Conservation (phyloP, 2,113 vertebrate species). For the Hypanus sabinus region DNA sequence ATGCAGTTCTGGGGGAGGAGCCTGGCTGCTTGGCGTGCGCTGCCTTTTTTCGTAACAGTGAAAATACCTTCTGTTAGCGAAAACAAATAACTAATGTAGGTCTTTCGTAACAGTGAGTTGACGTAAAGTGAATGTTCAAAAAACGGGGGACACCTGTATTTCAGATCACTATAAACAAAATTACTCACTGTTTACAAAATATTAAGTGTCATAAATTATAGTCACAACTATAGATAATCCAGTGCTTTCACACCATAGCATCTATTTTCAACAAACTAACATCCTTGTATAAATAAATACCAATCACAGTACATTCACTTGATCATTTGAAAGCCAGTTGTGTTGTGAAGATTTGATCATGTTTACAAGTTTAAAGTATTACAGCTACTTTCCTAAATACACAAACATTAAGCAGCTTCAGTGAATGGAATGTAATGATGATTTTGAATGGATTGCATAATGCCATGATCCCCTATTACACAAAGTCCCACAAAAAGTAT, state of each 20-base stretch:
- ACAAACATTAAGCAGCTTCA: not conserved
- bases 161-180: not conserved
- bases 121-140: too few species aligned
- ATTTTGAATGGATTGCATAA: not conserved
- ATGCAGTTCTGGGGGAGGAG: too few species aligned
- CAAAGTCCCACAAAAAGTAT: constrained; percentile 9
- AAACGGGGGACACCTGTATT: too few species aligned
- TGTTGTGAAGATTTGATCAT: not conserved
- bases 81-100: too few species aligned
- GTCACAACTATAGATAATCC: not conserved
- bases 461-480: not conserved
- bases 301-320: constrained; percentile 10
- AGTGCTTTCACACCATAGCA: not conserved
- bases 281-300: constrained; percentile 15
- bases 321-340: not conserved
- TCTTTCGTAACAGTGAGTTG: too few species aligned
- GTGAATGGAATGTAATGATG: not conserved
- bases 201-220: not conserved
- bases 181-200: constrained; percentile 3
- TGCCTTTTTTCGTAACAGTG: too few species aligned
- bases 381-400: not conserved
- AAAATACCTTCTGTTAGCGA: too few species aligned
- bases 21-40: too few species aligned
- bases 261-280: not conserved
- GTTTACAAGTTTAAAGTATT: not conserved